Base-by-base conservation (phyloP, 2,888 invertebrate genomes). In the Conus canariensis region DNA sequence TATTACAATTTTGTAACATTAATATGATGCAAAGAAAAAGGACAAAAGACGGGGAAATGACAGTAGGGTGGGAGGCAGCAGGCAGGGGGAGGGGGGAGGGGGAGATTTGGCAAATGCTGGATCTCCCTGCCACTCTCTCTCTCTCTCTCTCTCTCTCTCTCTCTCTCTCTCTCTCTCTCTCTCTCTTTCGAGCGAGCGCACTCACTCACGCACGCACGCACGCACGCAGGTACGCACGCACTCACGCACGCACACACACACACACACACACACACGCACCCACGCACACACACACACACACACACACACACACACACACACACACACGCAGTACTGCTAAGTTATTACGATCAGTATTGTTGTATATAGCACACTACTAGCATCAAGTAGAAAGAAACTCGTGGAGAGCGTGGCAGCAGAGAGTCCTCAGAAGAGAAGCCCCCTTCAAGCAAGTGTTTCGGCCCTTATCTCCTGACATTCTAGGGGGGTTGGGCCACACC, bases 231-330 rank as follows among this genome's bases (percentile, higher is more conserved):
- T 58, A 58, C 82, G 10, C 82, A 70, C 70, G 8, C 22, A 70
- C 70, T 1, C 80, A 82, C 80, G 16, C 25, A 82, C 80, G 4
- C 80, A 82, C 80, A 56, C 80, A 30, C 30, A 22, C 8, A 14
- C 56, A 22, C 80, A 82, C 45, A n/a, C 45, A 82, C 82, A 56
- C 45, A 82, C 82, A 56, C 82, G 56, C 45, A 7, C 22, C 56
- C 45, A 82, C 82, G 56, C 82, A 56, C 82, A 82, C 82, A 82
- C 82, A 59, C 85, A 59, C 85, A 59, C 83, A 83, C 58, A 83
- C 83, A 83, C 83, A 83, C 83, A 83, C 83, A 83, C 83, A 56
- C 83, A 83, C 83, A 83, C 83, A 83, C 83, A 83, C 83, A 56
- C 83, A 10, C 80, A 80, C 80, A 80, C 45, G 2, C 45, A 45